phyloP scores from a whole-genome alignment of 2,888 invertebrate genomes.

The Ennomos erosarius region DNA sequence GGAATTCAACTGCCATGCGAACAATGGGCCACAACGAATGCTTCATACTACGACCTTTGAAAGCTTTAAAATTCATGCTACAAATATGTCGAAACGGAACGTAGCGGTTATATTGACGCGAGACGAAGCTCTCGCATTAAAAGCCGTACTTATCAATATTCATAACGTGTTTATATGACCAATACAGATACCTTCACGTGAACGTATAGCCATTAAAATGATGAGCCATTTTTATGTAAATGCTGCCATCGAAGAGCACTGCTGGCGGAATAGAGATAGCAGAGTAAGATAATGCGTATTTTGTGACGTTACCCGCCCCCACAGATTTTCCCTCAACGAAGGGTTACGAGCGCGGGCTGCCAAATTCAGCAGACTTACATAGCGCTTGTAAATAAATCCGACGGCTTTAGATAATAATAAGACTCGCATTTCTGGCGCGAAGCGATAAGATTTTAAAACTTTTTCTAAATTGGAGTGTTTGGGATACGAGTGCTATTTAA shows the following conservation, averaged over 20 bases:
- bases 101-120: conserved; percentile 8
- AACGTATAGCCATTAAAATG: conserved; percentile 14
- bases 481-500: conserved; percentile 7
- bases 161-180: conserved; percentile 28
- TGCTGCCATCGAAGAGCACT: conserved; percentile 44
- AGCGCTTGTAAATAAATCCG: conserved; percentile 37
- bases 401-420: conserved; percentile 27
- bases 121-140: conserved; percentile 14
- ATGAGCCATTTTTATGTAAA: conserved; percentile 34
- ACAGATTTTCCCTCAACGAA: conserved; percentile 41
- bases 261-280: conserved; percentile 42
- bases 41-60: conserved; percentile 46
- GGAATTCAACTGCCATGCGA: conserved; percentile 56
- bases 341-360: conserved; percentile 44
- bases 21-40: conserved; percentile 48
- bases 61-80: conserved; percentile 37
- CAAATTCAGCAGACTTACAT: conserved; percentile 33
- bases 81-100: conserved; percentile 35
- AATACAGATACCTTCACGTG: conserved; percentile 36
- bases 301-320: conserved; percentile 60
- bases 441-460: conserved; percentile 24
- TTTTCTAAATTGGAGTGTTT: conserved; percentile 1
- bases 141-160: conserved; percentile 34
- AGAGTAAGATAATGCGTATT: conserved; percentile 39
- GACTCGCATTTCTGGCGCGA: conserved; percentile 21